Evolutionary conservation across 2,113 vertebrate genomes (phyloP).

Genomic region (Grammomys surdaster): DNA sequence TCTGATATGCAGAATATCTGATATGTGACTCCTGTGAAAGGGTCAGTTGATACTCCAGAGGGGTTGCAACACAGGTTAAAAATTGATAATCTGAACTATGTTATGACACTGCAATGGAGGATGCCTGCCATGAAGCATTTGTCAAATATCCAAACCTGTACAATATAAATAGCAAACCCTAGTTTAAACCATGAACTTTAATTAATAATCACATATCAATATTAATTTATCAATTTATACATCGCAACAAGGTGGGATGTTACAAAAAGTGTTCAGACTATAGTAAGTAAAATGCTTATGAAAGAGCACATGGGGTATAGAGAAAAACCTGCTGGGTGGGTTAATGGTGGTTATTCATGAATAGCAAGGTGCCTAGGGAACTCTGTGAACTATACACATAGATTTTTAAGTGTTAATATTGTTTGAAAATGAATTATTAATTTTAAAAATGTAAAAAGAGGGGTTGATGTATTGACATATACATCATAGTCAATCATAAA

Average conservation of each 20-base stretch:
- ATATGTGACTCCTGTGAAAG: background rate
- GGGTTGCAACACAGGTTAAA: background rate
- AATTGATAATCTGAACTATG: background rate
- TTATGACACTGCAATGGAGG: background rate
- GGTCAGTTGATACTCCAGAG: background rate
- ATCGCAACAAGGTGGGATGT: background rate
- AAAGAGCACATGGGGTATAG: background rate
- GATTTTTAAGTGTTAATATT: background rate
- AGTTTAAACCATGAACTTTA: background rate
- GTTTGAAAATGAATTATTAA: background rate
- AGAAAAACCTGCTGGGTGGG: background rate
- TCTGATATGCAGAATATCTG: background rate
- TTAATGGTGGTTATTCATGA: background rate
- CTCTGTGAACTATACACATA: background rate
- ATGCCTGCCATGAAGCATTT: background rate
- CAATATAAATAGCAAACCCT: background rate
- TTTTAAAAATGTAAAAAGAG: background rate
- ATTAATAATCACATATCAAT: background rate
- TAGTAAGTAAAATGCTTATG: background rate
- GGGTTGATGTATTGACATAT: background rate
- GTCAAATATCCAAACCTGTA: conserved; percentile 37
- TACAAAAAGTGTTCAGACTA: background rate
- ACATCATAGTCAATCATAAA: background rate
- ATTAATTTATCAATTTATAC: background rate
- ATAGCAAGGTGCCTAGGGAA: background rate